Base-by-base conservation (phyloP, 1,140 invertebrate species). In the Phymastichus coffea region DNA sequence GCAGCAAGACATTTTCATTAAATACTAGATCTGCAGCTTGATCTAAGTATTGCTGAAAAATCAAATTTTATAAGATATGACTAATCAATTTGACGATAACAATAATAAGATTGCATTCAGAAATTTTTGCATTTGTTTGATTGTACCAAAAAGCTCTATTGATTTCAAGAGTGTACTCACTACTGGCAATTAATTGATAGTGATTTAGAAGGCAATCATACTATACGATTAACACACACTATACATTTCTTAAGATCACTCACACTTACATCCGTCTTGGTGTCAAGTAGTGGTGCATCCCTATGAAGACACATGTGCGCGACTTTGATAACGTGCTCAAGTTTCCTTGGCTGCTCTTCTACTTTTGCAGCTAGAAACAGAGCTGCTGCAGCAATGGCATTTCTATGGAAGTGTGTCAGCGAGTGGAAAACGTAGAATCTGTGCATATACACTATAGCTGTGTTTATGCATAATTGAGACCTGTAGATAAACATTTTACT, bases 361-460 rank as follows among this genome's bases (percentile, higher is more conserved):
- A 98, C 94, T 84, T 98, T 98, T 43, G 95, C 95, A 35, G 95
- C 95, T 47, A 98, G 81, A 78, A 98, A 98, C n/a, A 98, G 80
- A 38, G 92, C 87, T 7, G 92, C 92, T 1, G 91, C 85, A 23
- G 90, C 87, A 71, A 93, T 90, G 19, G 86, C 80, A 79, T 94
- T 91, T 62, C 91, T 86, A 71, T 92, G 89, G 71, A 95, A 95
- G 60, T 88, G 86, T 12, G 87, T 85, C 76, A 96, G 91, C 1
- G 93, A 92, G 71, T 95, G 94, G 78, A 94, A 96, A 78, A 96
- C 92, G 77, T 96, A 98, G 80, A 98, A 98, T 22, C 95, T 83
- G 76, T 98, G 95, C 94, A 98, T 97, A 70, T 97, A 98, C n/a
- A 98, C 95, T 68, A 97, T 97, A 28, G 93, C 93, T 57, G 94